A percentile compares a stretch with the other conserved stretches of the same genome.
Evolutionary conservation across 2,888 invertebrate genomes (phyloP).

Genomic region (Parnassius apollo): DNA sequence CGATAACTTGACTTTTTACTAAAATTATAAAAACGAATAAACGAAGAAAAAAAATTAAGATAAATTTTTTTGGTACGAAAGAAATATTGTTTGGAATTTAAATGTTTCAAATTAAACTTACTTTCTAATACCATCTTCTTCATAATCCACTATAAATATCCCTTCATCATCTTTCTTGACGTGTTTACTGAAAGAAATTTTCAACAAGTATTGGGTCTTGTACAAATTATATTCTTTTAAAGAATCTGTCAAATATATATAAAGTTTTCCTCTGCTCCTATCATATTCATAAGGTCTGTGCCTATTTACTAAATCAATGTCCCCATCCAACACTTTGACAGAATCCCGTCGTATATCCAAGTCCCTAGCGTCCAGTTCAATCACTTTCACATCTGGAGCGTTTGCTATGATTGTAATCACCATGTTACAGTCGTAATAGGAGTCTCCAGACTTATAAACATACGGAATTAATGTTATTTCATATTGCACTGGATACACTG

Average conservation of each 20-base stretch:
- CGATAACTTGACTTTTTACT: too few species aligned
- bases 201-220: slow-evolving; percentile 54
- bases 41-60: too few species aligned
- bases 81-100: background rate
- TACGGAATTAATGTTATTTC: slow-evolving; percentile 62
- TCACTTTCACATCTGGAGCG: slow-evolving; percentile 54
- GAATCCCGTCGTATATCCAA: slow-evolving; percentile 50
- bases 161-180: slow-evolving; percentile 50
- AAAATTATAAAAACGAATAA: too few species aligned
- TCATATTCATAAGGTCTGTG: slow-evolving; percentile 59
- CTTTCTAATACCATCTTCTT: slow-evolving; percentile 48
- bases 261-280: slow-evolving; percentile 48
- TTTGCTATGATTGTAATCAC: slow-evolving; percentile 66
- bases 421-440: slow-evolving; percentile 64
- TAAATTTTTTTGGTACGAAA: too few species aligned
- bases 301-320: slow-evolving; percentile 52
- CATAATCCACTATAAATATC: slow-evolving; percentile 58
- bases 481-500: slow-evolving; percentile 72
- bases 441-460: slow-evolving; percentile 43
- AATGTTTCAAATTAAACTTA: slow-evolving; percentile 43
- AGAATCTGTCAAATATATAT: slow-evolving; percentile 58
- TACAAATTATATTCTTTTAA: slow-evolving; percentile 48
- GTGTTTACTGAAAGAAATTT: slow-evolving; percentile 53
- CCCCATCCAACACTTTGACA: slow-evolving; percentile 53
- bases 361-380: slow-evolving; percentile 62